These are phyloP conservation scores for Eupeodes luniger DNA, from an alignment of 2,888 invertebrate species.

Conservation along the genomic window DNA sequence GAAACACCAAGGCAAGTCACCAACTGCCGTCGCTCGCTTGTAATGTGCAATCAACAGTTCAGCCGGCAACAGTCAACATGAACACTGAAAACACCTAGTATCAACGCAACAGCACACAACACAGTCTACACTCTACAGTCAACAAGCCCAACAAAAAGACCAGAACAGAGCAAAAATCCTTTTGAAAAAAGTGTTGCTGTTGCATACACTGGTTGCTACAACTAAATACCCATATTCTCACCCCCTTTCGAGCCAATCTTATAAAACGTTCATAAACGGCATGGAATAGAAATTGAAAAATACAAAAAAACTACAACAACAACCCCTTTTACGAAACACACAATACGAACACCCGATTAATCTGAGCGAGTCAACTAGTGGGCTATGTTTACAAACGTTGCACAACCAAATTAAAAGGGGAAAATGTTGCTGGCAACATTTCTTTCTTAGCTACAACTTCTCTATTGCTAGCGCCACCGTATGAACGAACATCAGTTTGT, in stretches of 20 bases:
- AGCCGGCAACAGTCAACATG: conserved; percentile 57
- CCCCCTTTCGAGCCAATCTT: conserved; percentile 54
- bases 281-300: conserved; percentile 24
- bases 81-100: neutral
- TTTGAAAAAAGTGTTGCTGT: conserved; percentile 65
- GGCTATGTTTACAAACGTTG: conserved; percentile 63
- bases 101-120: conserved; percentile 54
- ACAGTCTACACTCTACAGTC: neutral
- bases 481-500: neutral
- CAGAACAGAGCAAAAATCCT: conserved; percentile 51
- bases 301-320: conserved; percentile 36
- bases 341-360: conserved; percentile 49
- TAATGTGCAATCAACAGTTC: conserved; percentile 65
- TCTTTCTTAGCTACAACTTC: neutral
- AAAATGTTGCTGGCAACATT: conserved; percentile 72
- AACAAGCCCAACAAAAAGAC: conserved; percentile 36
- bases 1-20: neutral
- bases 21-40: neutral
- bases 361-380: conserved; percentile 76
- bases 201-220: conserved; percentile 56
- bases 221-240: conserved; percentile 43
- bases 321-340: conserved; percentile 62
- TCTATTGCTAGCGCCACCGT: neutral
- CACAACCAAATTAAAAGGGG: conserved; percentile 50
- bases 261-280: conserved; percentile 12